Conservation (phyloP, 2,797 vertebrate genomes). For the Heliangelus exortis region DNA sequence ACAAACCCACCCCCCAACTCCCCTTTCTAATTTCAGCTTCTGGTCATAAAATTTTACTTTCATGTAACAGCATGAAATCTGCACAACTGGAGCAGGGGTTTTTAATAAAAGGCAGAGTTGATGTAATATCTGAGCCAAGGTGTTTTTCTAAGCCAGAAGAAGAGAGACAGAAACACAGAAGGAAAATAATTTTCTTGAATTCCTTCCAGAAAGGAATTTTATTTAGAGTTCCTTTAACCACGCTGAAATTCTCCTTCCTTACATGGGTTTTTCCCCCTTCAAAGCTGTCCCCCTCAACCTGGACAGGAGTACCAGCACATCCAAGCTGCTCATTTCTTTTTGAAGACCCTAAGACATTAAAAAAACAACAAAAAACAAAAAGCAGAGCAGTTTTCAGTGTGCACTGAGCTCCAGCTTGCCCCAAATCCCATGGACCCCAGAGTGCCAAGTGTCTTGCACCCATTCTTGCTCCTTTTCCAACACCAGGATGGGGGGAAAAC, state of each 20-base stretch:
- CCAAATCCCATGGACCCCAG: not conserved
- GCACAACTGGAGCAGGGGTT: constrained; percentile 4
- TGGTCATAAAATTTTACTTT: constrained; percentile 65
- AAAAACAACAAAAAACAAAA: not conserved
- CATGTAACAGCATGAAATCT: constrained; percentile 57
- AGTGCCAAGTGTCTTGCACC: not conserved
- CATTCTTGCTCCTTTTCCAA: not conserved
- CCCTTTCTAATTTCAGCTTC: constrained; percentile 61
- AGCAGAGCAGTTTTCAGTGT: accelerated
- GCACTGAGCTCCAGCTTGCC: not conserved
- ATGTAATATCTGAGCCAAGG: constrained; percentile 48
- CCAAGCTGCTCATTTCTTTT: not conserved
- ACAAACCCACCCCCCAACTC: not conserved
- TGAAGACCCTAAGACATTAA: not conserved
- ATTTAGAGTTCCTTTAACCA: constrained; percentile 14
- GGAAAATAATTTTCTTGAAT: constrained; percentile 65
- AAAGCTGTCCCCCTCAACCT: not conserved
- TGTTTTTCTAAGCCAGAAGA: constrained; percentile 62
- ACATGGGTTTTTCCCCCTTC: not conserved
- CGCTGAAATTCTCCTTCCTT: not conserved
- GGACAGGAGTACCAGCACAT: not conserved
- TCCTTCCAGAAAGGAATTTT: constrained; percentile 59
- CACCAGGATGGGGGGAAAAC: not conserved
- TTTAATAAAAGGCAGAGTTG: constrained; percentile 53
- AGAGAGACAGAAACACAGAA: constrained; percentile 61